A percentile compares a stretch with the other conserved stretches of the same genome.
phyloP scores from a whole-genome alignment of 1,140 invertebrate species.

The Papilio aristodemus region DNA sequence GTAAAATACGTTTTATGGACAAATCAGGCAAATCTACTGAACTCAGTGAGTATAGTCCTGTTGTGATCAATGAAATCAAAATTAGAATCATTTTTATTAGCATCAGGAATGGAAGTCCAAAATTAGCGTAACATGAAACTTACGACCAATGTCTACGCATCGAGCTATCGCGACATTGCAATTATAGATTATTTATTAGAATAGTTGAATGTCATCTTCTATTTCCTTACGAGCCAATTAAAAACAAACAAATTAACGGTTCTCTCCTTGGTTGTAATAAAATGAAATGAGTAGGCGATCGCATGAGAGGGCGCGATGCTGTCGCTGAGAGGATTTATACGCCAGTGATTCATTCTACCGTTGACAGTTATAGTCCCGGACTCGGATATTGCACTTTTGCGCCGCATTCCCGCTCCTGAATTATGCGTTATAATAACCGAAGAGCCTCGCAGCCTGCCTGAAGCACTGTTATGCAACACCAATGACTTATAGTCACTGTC shows the following conservation, averaged over 20 bases:
- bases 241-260: conserved; percentile 35
- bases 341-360: conserved; percentile 68
- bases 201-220: conserved; percentile 7
- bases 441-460: conserved; percentile 38
- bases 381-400: conserved; percentile 72
- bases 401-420: conserved; percentile 60
- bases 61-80: too few relatives aligned
- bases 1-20: too few relatives aligned
- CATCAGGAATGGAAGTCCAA: not conserved
- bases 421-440: conserved; percentile 65
- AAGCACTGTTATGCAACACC: conserved; percentile 33
- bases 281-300: conserved; percentile 55
- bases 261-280: conserved; percentile 40
- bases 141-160: not conserved
- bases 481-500: not conserved
- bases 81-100: too few relatives aligned
- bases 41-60: too few relatives aligned
- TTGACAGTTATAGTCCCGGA: conserved; percentile 67
- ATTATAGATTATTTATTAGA: conserved; percentile 11
- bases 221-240: conserved; percentile 16
- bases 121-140: not conserved
- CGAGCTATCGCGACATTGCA: not conserved
- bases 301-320: conserved; percentile 50
- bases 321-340: conserved; percentile 65
- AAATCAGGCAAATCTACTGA: too few relatives aligned